These are phyloP conservation scores for Phycodurus eques DNA, from an alignment of 2,113 vertebrate species.

Conservation along the genomic window DNA sequence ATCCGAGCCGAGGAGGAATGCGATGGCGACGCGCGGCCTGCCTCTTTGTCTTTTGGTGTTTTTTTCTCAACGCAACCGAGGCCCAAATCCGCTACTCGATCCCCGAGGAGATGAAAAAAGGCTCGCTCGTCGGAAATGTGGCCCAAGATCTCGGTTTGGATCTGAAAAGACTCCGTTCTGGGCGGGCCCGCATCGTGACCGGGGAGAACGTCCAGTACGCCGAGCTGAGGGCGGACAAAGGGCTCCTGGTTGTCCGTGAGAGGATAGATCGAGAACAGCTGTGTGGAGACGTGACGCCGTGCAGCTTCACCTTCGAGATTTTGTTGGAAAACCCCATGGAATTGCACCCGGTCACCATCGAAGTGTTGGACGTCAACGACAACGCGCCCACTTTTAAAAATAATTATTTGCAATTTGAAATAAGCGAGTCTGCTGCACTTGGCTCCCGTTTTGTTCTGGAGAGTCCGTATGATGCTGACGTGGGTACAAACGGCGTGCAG, in stretches of 20 bases:
- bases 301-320: constrained; percentile 56
- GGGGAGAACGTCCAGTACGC: constrained; percentile 49
- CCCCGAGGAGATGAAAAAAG: constrained; percentile 73
- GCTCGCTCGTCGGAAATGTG: constrained; percentile 68
- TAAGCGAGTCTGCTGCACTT: constrained; percentile 64
- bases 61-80: neutral
- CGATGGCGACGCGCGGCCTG: neutral
- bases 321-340: constrained; percentile 67
- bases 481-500: constrained; percentile 65
- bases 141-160: constrained; percentile 74
- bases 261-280: constrained; percentile 64
- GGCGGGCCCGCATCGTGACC: constrained; percentile 64
- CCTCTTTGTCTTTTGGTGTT: constrained; percentile 1
- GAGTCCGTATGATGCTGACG: constrained; percentile 66
- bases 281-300: constrained; percentile 43
- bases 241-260: constrained; percentile 54
- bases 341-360: constrained; percentile 40
- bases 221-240: constrained; percentile 64
- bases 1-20: neutral
- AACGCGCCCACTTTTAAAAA: constrained; percentile 40
- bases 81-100: constrained; percentile 73
- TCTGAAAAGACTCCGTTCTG: constrained; percentile 54
- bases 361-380: constrained; percentile 55
- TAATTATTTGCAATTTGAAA: constrained; percentile 70
- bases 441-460: constrained; percentile 75